Conservation (phyloP, 2,888 invertebrate genomes). For the Rosalia funebris region DNA sequence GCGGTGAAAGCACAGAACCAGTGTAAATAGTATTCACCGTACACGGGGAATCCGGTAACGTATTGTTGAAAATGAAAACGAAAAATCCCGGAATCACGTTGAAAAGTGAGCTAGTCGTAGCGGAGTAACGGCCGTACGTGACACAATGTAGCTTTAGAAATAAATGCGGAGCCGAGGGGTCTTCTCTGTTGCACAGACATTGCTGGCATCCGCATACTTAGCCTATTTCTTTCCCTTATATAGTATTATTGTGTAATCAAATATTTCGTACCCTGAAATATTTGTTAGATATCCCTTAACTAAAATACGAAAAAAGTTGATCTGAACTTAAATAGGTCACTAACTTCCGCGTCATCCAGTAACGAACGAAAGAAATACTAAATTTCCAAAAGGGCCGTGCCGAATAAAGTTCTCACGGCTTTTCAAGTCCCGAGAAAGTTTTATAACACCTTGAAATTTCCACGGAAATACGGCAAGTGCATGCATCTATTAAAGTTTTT, state of each 20-base stretch:
- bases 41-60: constrained; percentile 3
- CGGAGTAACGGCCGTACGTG: constrained; percentile 52
- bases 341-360: constrained; percentile 37
- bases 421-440: constrained; percentile 35
- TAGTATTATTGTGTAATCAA: constrained; percentile 44
- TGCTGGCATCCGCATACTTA: too few species aligned
- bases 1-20: neutral
- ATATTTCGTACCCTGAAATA: constrained; percentile 44
- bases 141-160: constrained; percentile 48
- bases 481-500: constrained; percentile 14
- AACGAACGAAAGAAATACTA: constrained; percentile 25
- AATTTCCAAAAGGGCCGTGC: constrained; percentile 33
- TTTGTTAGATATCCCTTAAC: constrained; percentile 39
- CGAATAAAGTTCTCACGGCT: constrained; percentile 40
- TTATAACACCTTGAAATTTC: constrained; percentile 31
- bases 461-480: constrained; percentile 19
- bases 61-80: constrained; percentile 27
- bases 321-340: constrained; percentile 50
- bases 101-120: constrained; percentile 43
- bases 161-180: constrained; percentile 36
- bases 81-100: constrained; percentile 48
- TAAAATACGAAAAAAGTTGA: constrained; percentile 36
- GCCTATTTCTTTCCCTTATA: too few species aligned
- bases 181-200: too few species aligned
- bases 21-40: constrained; percentile 15